These are phyloP conservation scores for Dinoponera quadriceps DNA, from an alignment of 1,140 invertebrate genomes.

Conservation along the genomic window DNA sequence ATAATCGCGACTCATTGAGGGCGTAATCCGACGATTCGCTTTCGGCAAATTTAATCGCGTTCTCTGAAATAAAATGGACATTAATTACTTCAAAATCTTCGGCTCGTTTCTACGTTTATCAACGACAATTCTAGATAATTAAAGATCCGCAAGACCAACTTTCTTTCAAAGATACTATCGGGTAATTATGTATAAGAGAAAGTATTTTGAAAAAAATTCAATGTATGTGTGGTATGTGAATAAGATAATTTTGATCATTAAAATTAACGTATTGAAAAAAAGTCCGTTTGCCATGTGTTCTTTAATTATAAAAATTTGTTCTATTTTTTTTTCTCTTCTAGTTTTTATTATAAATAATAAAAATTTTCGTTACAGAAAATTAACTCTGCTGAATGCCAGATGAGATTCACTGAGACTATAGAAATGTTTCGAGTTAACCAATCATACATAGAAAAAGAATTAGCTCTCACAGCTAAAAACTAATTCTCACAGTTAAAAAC, in stretches of 20 bases:
- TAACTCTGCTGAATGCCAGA: too few species aligned
- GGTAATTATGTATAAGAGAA: slow-evolving; percentile 3
- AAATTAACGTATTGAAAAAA: neutral
- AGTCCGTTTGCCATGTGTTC: neutral
- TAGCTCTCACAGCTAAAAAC: too few species aligned
- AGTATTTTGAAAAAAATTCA: neutral
- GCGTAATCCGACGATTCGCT: slow-evolving; percentile 15
- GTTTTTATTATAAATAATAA: neutral
- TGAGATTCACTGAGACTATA: too few species aligned
- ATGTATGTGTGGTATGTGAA: neutral
- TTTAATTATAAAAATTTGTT: neutral
- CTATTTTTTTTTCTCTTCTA: neutral
- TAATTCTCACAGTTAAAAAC: too few species aligned
- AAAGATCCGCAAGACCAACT: neutral
- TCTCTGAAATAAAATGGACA: neutral
- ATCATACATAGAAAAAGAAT: neutral
- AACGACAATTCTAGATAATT: neutral
- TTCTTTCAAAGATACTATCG: neutral
- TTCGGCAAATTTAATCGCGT: slow-evolving; percentile 28
- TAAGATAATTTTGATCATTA: neutral
- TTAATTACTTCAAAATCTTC: slow-evolving; percentile 20
- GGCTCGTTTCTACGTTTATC: neutral
- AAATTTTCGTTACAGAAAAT: too few species aligned
- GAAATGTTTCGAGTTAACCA: slow-evolving; percentile 1
- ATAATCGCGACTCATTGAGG: slow-evolving; percentile 37